These are phyloP conservation scores for Apantesis nais DNA, from an alignment of 2,888 invertebrate genomes.

Conservation along the genomic window DNA sequence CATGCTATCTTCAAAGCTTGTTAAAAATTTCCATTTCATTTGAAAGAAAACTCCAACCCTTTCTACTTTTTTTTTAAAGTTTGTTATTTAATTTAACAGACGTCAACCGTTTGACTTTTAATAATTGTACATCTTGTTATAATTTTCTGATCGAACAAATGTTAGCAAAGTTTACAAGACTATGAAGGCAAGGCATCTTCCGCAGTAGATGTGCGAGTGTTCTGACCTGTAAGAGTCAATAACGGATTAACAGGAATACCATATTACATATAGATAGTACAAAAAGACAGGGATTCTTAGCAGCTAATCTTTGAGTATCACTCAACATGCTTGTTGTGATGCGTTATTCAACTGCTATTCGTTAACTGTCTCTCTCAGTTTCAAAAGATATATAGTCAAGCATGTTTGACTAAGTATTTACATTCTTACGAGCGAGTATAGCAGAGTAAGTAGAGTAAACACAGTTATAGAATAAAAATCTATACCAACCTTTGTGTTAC, in stretches of 20 bases:
- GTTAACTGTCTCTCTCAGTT: not conserved
- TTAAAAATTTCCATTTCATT: constrained; percentile 84
- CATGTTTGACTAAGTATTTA: no score
- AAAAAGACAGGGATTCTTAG: not conserved
- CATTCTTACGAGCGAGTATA: not conserved
- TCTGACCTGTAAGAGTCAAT: not conserved
- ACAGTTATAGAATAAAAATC: not conserved
- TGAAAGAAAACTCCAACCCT: constrained; percentile 74
- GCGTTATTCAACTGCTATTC: not conserved
- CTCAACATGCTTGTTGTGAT: not conserved
- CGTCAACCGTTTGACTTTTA: constrained; percentile 63
- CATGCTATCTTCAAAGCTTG: constrained; percentile 62
- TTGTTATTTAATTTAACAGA: constrained; percentile 58
- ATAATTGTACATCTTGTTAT: constrained; percentile 70
- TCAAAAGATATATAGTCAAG: not conserved
- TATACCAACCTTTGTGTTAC: not conserved
- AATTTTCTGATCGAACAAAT: constrained; percentile 71
- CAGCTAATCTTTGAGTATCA: no score
- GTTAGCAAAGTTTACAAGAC: constrained; percentile 29
- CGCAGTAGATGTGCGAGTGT: no score
- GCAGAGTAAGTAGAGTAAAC: not conserved
- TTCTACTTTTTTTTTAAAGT: constrained; percentile 55
- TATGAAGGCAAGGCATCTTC: not conserved
- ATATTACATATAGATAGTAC: not conserved
- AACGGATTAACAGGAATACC: not conserved